Evolutionary conservation across 1,140 invertebrate genomes (phyloP), one percentile per base, ranked within the genome.

Genomic region (Hyphantria cunea): DNA sequence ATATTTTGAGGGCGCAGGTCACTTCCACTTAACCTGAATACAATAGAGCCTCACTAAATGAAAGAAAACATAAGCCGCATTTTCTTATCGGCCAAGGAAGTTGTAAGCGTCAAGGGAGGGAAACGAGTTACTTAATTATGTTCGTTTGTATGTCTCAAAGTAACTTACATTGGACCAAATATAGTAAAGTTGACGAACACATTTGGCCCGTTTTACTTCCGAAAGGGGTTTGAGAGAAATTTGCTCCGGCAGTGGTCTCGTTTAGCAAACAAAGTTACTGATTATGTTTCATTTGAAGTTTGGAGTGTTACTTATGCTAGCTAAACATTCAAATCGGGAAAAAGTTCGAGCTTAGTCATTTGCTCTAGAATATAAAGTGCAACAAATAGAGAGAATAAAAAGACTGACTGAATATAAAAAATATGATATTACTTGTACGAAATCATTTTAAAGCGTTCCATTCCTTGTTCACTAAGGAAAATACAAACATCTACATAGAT

Each of bases 111-210:
- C 53, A 56, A 47, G 53, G n/a, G 31, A 11, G 25, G 53, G 53
- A 56, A 56, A 47, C 42, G 42, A 42, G 41, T 56, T 45, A 34
- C 53, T 56, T 56, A 56, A 56, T 56, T 56, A 56, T 56, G 53
- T 42, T 47, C 34, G 52, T 54, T 44, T 31, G 53, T 31, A 13
- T 41, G 17, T 25, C 17, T 25, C 17, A 25, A 25, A 25, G 17
- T 45, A 13, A 13, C 53, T 9, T 33, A 25, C 25, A 31, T n/a
- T 31, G 34, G 17, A 37, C 34, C 8, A 37, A 37, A 37, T 37
- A 37, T 37, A 37, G 34, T 37, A 37, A 37, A 10, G 34, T 37
- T 37, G 17, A 25, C 17, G 17, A 4, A 37, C 34, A 11, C 8
- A 37, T 37, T 37, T 11, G 34, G 0, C 34, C 34, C 11, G 34